Percentiles rank a stretch among this genome's conserved stretches.
Conservation (phyloP, 2,888 invertebrate species). For the Lacanobia wlatinum region DNA sequence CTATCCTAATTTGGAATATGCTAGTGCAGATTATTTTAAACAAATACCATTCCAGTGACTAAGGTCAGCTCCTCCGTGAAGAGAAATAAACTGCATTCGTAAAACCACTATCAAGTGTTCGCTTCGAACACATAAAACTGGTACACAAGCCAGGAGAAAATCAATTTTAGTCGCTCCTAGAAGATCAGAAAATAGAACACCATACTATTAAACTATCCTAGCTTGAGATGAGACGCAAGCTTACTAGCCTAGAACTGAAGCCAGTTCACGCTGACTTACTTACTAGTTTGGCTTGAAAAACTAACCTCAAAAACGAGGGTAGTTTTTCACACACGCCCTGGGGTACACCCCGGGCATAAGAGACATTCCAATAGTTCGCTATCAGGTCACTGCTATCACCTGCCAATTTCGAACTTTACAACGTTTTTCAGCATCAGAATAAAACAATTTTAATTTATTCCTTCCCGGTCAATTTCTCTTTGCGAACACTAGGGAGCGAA, state of each 20-base stretch:
- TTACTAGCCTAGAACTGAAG: background rate
- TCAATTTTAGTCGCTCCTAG: background rate
- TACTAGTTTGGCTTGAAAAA: background rate
- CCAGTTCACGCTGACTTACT: background rate
- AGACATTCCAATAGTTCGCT: conserved; percentile 9
- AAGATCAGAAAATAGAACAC: background rate
- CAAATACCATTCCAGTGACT: too few species aligned
- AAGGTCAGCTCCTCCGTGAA: too few species aligned
- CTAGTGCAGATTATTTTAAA: too few species aligned
- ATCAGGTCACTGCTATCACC: conserved; percentile 38
- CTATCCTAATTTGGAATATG: too few species aligned
- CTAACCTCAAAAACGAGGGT: too few species aligned
- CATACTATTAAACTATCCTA: background rate
- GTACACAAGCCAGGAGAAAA: background rate
- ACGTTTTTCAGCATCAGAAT: conserved; percentile 32
- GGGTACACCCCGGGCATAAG: conserved; percentile 1
- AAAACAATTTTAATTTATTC: conserved; percentile 52
- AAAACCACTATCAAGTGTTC: too few species aligned
- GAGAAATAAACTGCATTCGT: too few species aligned
- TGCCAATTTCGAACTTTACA: conserved; percentile 47
- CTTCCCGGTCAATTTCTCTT: conserved; percentile 44
- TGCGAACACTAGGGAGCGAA: conserved; percentile 27
- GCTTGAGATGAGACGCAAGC: background rate
- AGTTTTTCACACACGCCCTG: too few species aligned
- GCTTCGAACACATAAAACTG: too few species aligned